Conservation (phyloP, 2,888 invertebrate genomes). For the Pelosia muscerda region DNA sequence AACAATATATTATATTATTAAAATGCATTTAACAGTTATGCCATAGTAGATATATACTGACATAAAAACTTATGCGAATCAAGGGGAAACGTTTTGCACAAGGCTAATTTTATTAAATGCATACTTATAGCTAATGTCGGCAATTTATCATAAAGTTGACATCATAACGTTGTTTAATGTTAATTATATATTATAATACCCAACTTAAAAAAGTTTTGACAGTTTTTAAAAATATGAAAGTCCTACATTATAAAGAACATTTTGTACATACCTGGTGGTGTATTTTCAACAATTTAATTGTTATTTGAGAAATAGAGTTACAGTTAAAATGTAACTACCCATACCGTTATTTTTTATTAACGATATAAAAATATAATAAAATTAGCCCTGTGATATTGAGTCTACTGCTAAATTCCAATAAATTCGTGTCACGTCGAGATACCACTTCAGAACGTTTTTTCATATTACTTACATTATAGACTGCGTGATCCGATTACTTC, state of each 20-base stretch:
- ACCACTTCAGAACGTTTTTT: conserved; percentile 25
- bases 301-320: not conserved
- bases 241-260: not conserved
- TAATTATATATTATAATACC: not conserved
- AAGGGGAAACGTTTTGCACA: not conserved
- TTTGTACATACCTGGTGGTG: too few species aligned
- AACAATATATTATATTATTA: not conserved
- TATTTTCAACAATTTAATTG: too few species aligned
- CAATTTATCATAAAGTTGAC: not conserved
- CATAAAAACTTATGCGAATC: not conserved
- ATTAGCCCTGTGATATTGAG: not conserved
- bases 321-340: not conserved
- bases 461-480: conserved; percentile 40
- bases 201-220: not conserved
- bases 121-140: not conserved
- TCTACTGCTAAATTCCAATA: not conserved
- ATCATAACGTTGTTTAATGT: not conserved
- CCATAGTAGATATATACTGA: not conserved
- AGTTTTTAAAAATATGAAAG: too few species aligned
- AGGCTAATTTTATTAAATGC: not conserved
- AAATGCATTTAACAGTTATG: not conserved
- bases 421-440: conserved; percentile 38
- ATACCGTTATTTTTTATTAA: not conserved
- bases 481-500: not conserved
- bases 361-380: not conserved